Conservation (phyloP, 2,113 vertebrate genomes). For the Noturus placidus region DNA sequence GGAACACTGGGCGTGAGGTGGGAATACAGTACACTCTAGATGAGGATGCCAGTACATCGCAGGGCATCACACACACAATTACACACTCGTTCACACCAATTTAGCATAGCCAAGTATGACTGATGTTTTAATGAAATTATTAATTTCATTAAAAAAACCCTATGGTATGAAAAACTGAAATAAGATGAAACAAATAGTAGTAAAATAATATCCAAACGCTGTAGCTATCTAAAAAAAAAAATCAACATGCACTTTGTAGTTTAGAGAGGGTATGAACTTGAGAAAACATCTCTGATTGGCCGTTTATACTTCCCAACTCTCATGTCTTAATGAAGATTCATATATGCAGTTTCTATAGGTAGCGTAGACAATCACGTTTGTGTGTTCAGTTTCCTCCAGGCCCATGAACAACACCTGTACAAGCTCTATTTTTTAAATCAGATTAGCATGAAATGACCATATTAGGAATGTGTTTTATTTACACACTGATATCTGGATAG, state of each 20-base stretch:
- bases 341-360: neutral
- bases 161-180: neutral
- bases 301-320: neutral
- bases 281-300: neutral
- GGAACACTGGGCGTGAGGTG: neutral
- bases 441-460: slow-evolving; percentile 39
- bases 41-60: neutral
- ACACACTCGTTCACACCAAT: neutral
- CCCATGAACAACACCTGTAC: neutral
- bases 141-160: neutral
- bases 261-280: neutral
- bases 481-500: neutral
- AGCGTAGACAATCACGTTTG: neutral
- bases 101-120: neutral
- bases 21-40: neutral
- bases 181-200: neutral
- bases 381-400: neutral
- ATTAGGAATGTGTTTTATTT: neutral
- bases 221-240: neutral
- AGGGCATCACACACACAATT: neutral
- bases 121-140: neutral
- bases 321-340: neutral
- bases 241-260: neutral
- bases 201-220: neutral
- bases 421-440: neutral